These are phyloP conservation scores for Frankliniella intonsa DNA, from an alignment of 2,888 invertebrate genomes.

Conservation along the genomic window DNA sequence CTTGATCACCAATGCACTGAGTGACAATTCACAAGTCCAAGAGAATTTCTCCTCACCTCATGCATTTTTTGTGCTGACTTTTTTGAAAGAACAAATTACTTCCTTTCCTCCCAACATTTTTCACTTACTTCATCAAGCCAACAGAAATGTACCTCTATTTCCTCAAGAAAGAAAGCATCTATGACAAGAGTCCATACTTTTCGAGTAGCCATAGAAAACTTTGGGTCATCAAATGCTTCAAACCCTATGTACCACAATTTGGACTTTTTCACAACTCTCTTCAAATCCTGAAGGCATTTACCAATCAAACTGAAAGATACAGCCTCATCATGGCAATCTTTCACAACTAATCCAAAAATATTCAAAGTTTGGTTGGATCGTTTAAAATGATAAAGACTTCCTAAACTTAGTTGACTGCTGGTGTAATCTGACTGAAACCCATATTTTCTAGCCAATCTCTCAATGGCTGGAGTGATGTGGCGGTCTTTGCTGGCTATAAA, in stretches of 20 bases:
- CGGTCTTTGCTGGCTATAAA: background rate
- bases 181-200: background rate
- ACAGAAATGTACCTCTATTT: background rate
- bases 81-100: background rate
- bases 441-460: background rate
- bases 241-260: background rate
- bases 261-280: background rate
- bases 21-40: background rate
- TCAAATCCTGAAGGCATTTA: background rate
- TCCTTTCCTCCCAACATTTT: background rate
- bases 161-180: background rate
- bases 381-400: background rate
- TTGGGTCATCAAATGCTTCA: constrained; percentile 1
- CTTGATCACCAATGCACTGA: too few relatives aligned
- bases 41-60: background rate
- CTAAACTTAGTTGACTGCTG: background rate
- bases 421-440: background rate
- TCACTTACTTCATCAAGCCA: background rate
- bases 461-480: background rate
- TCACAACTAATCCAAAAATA: constrained; percentile 5
- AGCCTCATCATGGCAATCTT: background rate
- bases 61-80: background rate
- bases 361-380: background rate
- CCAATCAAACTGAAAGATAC: background rate
- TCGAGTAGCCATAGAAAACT: background rate